Conservation (phyloP, 2,797 vertebrate genomes). For the Naso thynnoides region DNA sequence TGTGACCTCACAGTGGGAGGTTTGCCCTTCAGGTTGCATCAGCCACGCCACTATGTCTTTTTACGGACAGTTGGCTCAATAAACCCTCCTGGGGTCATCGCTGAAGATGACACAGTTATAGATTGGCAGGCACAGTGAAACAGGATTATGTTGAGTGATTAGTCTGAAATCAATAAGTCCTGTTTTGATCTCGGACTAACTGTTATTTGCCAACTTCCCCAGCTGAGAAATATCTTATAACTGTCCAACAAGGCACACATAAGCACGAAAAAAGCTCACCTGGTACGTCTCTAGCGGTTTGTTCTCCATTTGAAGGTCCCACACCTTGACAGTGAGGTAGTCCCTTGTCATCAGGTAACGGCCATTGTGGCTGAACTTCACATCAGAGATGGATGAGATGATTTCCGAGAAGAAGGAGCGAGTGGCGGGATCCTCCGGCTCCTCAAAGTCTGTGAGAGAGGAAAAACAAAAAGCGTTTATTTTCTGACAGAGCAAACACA, state of each 20-base stretch:
- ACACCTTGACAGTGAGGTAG: constrained; percentile 97
- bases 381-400: constrained; percentile 97
- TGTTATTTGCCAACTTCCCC: constrained; percentile 40
- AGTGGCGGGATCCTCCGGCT: constrained; percentile 95
- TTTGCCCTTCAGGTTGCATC: constrained; percentile 66
- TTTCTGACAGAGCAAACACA: constrained; percentile 24
- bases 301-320: constrained; percentile 98
- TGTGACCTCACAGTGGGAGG: constrained; percentile 71
- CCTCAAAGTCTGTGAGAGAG: constrained; percentile 90
- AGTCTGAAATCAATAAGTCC: constrained; percentile 75
- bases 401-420: constrained; percentile 97
- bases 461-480: constrained; percentile 14
- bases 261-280: constrained; percentile 73
- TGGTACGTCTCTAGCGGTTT: constrained; percentile 96
- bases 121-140: constrained; percentile 66
- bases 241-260: background rate
- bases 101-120: constrained; percentile 61
- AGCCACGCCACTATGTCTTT: constrained; percentile 61
- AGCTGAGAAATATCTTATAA: constrained; percentile 18
- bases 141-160: constrained; percentile 78
- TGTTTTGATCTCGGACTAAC: constrained; percentile 61
- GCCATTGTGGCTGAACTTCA: constrained; percentile 97
- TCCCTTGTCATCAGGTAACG: constrained; percentile 97
- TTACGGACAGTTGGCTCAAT: constrained; percentile 62
- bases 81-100: constrained; percentile 56